Evolutionary conservation across 2,113 vertebrate genomes (phyloP), one percentile per base, ranked within the genome.

Genomic region (Mustela lutreola): DNA sequence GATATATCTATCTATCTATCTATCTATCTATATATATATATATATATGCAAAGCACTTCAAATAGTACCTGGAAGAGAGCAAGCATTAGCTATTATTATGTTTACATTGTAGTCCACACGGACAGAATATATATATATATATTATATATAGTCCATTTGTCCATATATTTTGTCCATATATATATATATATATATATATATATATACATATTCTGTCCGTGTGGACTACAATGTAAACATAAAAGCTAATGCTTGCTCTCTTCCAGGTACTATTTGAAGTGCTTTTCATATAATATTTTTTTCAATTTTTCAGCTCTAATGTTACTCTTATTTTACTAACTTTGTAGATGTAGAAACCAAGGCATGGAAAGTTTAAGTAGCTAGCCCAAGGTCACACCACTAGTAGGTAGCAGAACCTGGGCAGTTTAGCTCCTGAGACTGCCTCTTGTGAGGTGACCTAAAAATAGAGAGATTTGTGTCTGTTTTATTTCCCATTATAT

Each of bases 401-500:
- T 3, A 56, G 24, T 78, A 22, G 70, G n/a, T 36, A 92, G 7
- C 5, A 93, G 33, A 60, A 78, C 7, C 56, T 28, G 18, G 24
- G 1, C 15, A 80, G 42, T 26, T 24, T 83, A 36, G 56, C 11
- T 63, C 1, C 19, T 53, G 53, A 50, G 5, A 48, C 18, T 62
- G 18, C 50, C 1, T 82, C 26, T 87, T 58, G 16, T 84, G 60
- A 80, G 11, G 21, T 53, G 36, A 88, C 24, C 11, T 53, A 16
- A 91, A 78, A 24, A 83, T 31, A 50, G 91, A 4, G 15, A 75
- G 15, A 70, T 39, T 31, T 65, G 65, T 79, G 4, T 90, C 45
- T 95, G 9, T 58, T 67, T 93, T 93, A 24, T 73, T 95, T 91
- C 71, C 22, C 24, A 24, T 78, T 84, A 7, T 93, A 88, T 75